Conservation (phyloP, 2,888 invertebrate species). For the Lasioglossum morio region DNA sequence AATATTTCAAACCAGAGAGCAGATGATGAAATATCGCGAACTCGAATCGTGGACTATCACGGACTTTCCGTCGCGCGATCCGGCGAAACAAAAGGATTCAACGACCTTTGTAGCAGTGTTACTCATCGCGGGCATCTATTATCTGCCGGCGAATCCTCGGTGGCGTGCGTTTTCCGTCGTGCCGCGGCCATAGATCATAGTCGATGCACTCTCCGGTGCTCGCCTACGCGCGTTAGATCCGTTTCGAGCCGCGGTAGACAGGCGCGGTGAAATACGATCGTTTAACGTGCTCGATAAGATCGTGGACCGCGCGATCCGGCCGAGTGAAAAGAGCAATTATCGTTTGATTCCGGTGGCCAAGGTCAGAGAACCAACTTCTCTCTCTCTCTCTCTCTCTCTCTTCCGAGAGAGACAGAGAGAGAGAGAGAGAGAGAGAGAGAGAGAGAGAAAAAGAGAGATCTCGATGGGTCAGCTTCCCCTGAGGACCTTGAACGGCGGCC, state of each 20-base stretch:
- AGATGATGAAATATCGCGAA: background rate
- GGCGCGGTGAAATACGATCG: slow-evolving; percentile 16
- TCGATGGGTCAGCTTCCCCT: slow-evolving; percentile 10
- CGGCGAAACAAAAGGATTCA: slow-evolving; percentile 16
- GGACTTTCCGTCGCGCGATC: background rate
- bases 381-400: background rate
- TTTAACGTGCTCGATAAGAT: slow-evolving; percentile 47
- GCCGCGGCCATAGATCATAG: slow-evolving; percentile 32
- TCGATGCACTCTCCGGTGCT: slow-evolving; percentile 40
- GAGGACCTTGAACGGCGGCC: slow-evolving; percentile 7
- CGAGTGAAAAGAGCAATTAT: slow-evolving; percentile 32
- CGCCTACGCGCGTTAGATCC: background rate
- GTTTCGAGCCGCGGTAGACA: slow-evolving; percentile 16
- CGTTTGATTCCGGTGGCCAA: slow-evolving; percentile 1
- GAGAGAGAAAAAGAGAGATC: background rate
- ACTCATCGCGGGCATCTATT: slow-evolving; percentile 33
- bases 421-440: too few species aligned
- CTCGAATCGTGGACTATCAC: background rate
- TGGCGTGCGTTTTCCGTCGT: slow-evolving; percentile 5
- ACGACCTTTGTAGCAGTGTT: slow-evolving; percentile 47
- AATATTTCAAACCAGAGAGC: background rate
- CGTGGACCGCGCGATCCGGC: background rate
- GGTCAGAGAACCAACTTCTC: background rate
- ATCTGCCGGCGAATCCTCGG: slow-evolving; percentile 15
- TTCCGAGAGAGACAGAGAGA: background rate